Evolutionary conservation across 2,113 vertebrate species (phyloP).

Genomic region (Lichenostomus cassidix): DNA sequence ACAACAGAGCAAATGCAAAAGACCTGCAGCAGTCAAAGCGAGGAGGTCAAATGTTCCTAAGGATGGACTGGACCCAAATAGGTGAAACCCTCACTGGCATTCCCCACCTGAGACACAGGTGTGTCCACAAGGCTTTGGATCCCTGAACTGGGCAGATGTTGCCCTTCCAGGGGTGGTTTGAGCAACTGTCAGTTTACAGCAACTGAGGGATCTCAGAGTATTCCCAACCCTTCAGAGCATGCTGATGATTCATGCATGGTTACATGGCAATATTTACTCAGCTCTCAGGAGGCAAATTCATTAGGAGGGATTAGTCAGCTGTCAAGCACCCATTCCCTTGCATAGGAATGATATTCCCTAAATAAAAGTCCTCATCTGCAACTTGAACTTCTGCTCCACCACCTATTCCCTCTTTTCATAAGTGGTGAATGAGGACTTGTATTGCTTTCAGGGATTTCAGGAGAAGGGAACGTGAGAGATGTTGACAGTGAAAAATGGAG

Average conservation of each 20-base stretch:
- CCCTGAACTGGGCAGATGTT: neutral
- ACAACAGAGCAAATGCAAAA: fast-evolving
- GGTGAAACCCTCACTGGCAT: neutral
- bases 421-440: neutral
- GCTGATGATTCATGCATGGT: slow-evolving; percentile 4
- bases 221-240: neutral
- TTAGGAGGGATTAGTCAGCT: slow-evolving; percentile 22
- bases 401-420: neutral
- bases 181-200: neutral
- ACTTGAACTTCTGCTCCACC: neutral
- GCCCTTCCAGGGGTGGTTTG: neutral
- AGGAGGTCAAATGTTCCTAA: neutral
- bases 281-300: slow-evolving; percentile 1
- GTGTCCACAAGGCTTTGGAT: neutral
- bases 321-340: slow-evolving; percentile 9
- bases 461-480: neutral
- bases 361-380: neutral
- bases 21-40: neutral
- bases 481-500: neutral
- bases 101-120: neutral
- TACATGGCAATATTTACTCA: slow-evolving; percentile 45
- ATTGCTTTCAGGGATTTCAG: neutral
- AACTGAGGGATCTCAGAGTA: neutral
- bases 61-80: neutral
- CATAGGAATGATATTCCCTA: neutral